Evolutionary conservation across 2,888 invertebrate species (phyloP).

Genomic region (Athalia cordata): DNA sequence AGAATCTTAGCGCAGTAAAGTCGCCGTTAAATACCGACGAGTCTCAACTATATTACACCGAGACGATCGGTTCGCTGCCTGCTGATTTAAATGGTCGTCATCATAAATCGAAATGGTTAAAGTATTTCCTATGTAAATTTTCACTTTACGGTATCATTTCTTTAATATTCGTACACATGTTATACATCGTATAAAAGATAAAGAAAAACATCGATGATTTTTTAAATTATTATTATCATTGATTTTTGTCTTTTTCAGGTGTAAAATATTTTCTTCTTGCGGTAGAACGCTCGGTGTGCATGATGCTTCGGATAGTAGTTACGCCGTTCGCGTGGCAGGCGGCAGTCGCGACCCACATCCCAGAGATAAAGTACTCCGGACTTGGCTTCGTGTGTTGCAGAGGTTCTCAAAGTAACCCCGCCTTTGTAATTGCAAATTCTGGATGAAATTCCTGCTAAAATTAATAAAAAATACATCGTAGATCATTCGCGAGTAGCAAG

Average conservation of each 20-base stretch:
- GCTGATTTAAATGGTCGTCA: neutral
- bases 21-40: conserved; percentile 9
- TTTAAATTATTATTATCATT: no score
- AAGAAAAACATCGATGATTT: no score
- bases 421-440: conserved; percentile 54
- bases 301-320: conserved; percentile 60
- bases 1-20: conserved; percentile 15
- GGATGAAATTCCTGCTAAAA: no score
- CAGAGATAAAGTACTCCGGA: conserved; percentile 69
- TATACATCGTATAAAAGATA: no score
- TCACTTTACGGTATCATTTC: no score
- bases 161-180: no score
- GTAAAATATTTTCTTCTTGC: no score
- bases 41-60: neutral
- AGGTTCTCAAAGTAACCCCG: conserved; percentile 70
- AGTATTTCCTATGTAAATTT: neutral
- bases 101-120: conserved; percentile 32
- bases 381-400: conserved; percentile 64
- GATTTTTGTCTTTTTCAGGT: no score
- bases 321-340: conserved; percentile 67
- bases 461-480: no score
- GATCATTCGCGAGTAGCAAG: neutral
- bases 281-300: conserved; percentile 57
- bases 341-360: conserved; percentile 72
- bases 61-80: no score